Conservation (phyloP, 2,113 vertebrate species). For the Neogobius melanostomus region DNA sequence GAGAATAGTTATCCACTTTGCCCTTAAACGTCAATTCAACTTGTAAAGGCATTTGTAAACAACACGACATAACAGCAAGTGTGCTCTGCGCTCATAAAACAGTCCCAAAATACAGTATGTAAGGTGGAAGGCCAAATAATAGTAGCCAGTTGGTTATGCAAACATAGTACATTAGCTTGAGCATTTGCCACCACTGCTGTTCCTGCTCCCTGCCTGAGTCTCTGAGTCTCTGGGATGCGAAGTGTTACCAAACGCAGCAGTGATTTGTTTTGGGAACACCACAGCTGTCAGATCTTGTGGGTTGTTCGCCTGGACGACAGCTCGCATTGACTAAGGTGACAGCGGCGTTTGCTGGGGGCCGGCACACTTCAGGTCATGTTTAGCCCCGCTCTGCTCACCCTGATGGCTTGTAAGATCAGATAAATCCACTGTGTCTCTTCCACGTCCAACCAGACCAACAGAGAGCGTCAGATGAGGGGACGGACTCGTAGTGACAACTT, state of each 20-base stretch:
- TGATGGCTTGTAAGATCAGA: conserved; percentile 83
- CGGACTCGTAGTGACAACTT: conserved; percentile 50
- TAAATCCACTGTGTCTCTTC: conserved; percentile 74
- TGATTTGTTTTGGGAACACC: conserved; percentile 79
- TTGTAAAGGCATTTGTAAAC: too few species aligned
- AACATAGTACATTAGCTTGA: conserved; percentile 54
- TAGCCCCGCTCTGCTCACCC: conserved; percentile 78
- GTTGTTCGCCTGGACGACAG: conserved; percentile 67
- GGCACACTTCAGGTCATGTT: conserved; percentile 83
- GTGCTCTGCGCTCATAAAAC: conserved; percentile 1
- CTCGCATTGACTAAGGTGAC: conserved; percentile 72
- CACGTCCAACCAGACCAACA: conserved; percentile 69
- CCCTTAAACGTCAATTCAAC: too few species aligned
- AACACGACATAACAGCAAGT: not conserved
- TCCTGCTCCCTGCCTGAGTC: conserved; percentile 52
- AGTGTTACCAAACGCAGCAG: conserved; percentile 72
- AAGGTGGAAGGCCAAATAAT: conserved; percentile 36
- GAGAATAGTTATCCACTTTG: too few species aligned
- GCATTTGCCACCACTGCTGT: conserved; percentile 62
- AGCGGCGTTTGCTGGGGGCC: conserved; percentile 80
- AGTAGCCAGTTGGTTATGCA: conserved; percentile 9
- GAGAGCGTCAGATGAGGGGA: conserved; percentile 49
- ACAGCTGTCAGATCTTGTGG: conserved; percentile 76
- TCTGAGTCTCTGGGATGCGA: conserved; percentile 71
- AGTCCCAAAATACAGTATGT: conserved; percentile 2